Percentiles rank a stretch among this genome's conserved stretches.
Evolutionary conservation across 2,888 invertebrate genomes (phyloP).

Genomic region (Erebia epiphron): DNA sequence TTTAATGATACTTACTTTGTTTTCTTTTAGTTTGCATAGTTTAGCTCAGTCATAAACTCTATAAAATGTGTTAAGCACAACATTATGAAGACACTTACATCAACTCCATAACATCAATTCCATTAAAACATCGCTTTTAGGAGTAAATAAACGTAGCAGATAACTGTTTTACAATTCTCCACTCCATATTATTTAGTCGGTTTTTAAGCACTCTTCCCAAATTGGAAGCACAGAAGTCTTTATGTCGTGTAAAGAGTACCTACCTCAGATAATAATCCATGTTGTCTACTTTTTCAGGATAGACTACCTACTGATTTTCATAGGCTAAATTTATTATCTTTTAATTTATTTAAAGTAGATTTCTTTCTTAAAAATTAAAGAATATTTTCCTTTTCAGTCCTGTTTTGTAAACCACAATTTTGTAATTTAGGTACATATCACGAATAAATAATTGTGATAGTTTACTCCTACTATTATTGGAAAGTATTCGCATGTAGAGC

Average conservation of each 20-base stretch:
- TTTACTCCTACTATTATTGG: too few species aligned
- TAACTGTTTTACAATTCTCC: background rate
- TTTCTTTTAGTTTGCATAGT: too few species aligned
- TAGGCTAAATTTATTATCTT: too few species aligned
- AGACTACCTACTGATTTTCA: background rate
- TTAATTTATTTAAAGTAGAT: too few species aligned
- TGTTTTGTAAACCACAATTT: too few species aligned
- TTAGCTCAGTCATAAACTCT: background rate
- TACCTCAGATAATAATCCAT: background rate
- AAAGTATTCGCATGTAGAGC: too few species aligned
- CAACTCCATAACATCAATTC: slow-evolving; percentile 18
- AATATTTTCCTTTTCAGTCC: too few species aligned
- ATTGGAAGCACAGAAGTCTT: slow-evolving; percentile 40
- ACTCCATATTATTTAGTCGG: slow-evolving; percentile 8
- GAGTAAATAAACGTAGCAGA: slow-evolving; percentile 1
- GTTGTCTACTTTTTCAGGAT: background rate
- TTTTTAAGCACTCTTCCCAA: slow-evolving; percentile 43
- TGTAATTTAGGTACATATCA: too few species aligned
- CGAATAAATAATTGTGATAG: too few species aligned
- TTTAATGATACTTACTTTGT: too few species aligned
- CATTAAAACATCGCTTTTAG: slow-evolving; percentile 19
- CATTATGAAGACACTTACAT: background rate
- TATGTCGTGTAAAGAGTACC: background rate
- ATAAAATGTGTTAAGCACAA: background rate
- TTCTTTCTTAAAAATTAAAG: too few species aligned